Evolutionary conservation across 2,113 vertebrate species (phyloP).

Genomic region (Vicugna pacos): DNA sequence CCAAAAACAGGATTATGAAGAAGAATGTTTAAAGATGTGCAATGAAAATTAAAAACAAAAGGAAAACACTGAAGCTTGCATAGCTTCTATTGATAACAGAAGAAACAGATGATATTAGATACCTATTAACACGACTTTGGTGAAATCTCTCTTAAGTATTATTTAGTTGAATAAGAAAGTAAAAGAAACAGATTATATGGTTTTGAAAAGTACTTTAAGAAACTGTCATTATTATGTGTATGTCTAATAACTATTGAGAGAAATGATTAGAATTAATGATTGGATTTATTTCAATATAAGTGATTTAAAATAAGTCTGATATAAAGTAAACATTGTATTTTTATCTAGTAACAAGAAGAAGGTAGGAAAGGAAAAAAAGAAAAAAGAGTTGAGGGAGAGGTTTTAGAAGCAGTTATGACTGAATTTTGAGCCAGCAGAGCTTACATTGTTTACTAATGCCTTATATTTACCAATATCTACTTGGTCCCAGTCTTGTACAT

Average conservation of each 20-base stretch:
- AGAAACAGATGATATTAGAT: neutral
- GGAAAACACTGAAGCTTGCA: neutral
- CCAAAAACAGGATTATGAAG: neutral
- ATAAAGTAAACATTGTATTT: neutral
- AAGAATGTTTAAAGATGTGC: neutral
- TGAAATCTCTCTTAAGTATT: slow-evolving; percentile 11
- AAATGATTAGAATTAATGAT: neutral
- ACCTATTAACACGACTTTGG: neutral
- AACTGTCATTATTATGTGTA: neutral
- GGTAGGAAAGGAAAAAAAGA: neutral
- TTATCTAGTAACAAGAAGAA: neutral
- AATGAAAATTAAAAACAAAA: neutral
- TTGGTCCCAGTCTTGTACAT: neutral
- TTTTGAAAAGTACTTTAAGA: neutral
- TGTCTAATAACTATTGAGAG: neutral
- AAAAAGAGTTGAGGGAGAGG: neutral
- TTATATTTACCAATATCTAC: neutral
- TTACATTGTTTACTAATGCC: neutral
- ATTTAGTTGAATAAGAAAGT: neutral
- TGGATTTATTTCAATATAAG: neutral
- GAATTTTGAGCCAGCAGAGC: neutral
- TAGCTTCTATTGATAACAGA: neutral
- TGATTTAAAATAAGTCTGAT: neutral
- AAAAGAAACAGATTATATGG: neutral
- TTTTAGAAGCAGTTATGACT: neutral